Evolutionary conservation across 2,888 invertebrate species (phyloP).

Genomic region (Epistrophe grossulariae): DNA sequence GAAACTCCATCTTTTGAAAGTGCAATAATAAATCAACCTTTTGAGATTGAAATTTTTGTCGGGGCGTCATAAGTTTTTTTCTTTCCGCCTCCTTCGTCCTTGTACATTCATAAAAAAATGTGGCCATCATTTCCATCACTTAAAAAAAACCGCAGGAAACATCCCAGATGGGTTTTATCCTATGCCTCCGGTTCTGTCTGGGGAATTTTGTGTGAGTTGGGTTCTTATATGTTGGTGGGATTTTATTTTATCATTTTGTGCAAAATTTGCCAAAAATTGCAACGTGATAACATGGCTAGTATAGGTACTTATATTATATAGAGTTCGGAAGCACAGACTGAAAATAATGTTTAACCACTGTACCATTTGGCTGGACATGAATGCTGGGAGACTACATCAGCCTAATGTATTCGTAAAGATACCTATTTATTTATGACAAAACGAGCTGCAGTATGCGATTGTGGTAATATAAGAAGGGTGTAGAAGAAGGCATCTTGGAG

Average conservation of each 20-base stretch:
- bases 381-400: constrained; percentile 30
- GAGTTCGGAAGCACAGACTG: constrained; percentile 38
- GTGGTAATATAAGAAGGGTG: constrained; percentile 20
- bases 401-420: neutral
- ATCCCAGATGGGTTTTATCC: constrained; percentile 63
- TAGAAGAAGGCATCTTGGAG: neutral
- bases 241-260: constrained; percentile 39
- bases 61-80: constrained; percentile 66
- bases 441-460: constrained; percentile 34
- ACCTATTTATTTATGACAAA: constrained; percentile 5
- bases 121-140: constrained; percentile 58
- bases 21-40: constrained; percentile 74
- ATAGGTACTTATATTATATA: no score
- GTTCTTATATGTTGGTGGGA: neutral
- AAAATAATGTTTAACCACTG: constrained; percentile 70
- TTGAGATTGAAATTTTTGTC: constrained; percentile 72
- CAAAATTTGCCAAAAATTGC: constrained; percentile 64
- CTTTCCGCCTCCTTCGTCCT: constrained; percentile 23
- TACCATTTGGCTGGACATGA: constrained; percentile 72
- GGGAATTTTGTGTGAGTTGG: constrained; percentile 43
- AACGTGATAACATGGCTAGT: constrained; percentile 46
- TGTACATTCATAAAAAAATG: constrained; percentile 22
- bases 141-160: constrained; percentile 63
- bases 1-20: constrained; percentile 52
- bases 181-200: constrained; percentile 59